Evolutionary conservation across 2,113 vertebrate genomes (phyloP).

Genomic region (Sapajus apella): DNA sequence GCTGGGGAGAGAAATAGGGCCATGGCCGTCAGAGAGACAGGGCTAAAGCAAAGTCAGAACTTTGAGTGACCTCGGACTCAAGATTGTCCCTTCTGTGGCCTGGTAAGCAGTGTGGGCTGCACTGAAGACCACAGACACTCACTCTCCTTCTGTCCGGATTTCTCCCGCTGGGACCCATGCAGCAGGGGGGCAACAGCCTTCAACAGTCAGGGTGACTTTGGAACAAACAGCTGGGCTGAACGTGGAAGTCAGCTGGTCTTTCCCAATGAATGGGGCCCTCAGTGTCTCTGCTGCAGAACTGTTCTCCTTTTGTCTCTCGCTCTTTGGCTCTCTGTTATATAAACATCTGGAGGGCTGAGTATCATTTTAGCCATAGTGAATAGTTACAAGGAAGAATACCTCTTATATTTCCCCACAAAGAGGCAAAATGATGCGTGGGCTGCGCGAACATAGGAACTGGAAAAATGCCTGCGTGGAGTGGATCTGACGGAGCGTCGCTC

Average conservation of each 20-base stretch:
- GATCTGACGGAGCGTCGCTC: background rate
- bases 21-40: background rate
- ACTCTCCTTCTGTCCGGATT: background rate
- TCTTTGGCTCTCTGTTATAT: slow-evolving; percentile 81
- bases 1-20: background rate
- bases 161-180: background rate
- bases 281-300: slow-evolving; percentile 69
- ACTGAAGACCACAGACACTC: slow-evolving; percentile 1
- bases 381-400: slow-evolving; percentile 71
- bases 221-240: slow-evolving; percentile 59
- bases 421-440: slow-evolving; percentile 48
- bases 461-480: slow-evolving; percentile 45
- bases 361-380: slow-evolving; percentile 63
- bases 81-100: background rate
- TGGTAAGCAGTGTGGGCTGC: slow-evolving; percentile 22
- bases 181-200: slow-evolving; percentile 42
- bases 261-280: slow-evolving; percentile 72
- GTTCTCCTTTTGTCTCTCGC: slow-evolving; percentile 68
- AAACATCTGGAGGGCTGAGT: slow-evolving; percentile 81
- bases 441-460: slow-evolving; percentile 31
- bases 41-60: background rate
- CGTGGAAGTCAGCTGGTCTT: slow-evolving; percentile 72
- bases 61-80: slow-evolving; percentile 6
- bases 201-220: slow-evolving; percentile 59
- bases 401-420: slow-evolving; percentile 66